Percentiles rank a stretch among this genome's conserved stretches.
Conservation (phyloP, 2,113 vertebrate genomes). For the Tyto alba region DNA sequence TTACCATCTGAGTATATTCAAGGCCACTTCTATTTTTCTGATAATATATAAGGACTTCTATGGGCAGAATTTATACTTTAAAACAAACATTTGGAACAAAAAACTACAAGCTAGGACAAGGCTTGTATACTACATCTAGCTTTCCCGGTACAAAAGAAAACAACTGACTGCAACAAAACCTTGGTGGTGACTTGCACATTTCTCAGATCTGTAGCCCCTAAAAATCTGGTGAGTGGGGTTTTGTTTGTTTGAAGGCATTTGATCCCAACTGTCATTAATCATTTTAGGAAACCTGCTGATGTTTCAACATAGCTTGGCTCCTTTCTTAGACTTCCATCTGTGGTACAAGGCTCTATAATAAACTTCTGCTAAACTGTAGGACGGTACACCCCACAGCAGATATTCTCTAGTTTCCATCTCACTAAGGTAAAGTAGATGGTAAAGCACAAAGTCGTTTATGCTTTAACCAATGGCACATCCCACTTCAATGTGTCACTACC, state of each 20-base stretch:
- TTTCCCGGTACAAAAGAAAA: neutral
- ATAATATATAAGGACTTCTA: neutral
- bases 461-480: neutral
- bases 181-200: rapidly evolving
- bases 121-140: no score
- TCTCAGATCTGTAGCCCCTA: neutral
- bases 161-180: neutral
- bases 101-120: neutral
- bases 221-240: neutral
- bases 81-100: neutral
- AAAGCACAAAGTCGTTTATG: rapidly evolving
- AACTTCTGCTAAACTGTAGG: neutral
- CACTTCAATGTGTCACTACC: neutral
- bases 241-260: neutral
- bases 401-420: neutral
- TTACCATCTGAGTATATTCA: neutral
- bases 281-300: neutral
- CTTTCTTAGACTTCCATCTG: neutral
- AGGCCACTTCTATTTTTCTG: neutral
- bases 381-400: neutral
- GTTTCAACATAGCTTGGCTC: neutral
- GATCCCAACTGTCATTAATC: neutral
- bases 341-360: neutral
- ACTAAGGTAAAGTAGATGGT: neutral
- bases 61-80: neutral